phyloP scores from a whole-genome alignment of 1,140 invertebrate species.

The Sogatella furcifera region DNA sequence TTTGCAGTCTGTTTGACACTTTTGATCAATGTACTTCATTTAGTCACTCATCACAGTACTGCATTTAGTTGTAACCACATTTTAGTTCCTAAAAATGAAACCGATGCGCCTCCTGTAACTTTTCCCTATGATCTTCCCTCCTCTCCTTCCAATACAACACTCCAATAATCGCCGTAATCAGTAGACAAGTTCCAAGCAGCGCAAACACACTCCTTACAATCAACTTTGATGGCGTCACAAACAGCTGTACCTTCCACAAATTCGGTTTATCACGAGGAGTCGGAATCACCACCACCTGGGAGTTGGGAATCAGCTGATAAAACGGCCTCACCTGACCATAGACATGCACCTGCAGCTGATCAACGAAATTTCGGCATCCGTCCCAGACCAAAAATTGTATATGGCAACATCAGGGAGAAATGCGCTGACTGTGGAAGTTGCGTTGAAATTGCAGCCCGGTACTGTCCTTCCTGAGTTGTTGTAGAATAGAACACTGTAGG shows the following conservation, averaged over 20 bases:
- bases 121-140: conserved; percentile 81
- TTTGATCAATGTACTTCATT: background rate
- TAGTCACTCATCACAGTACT: background rate
- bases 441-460: conserved; percentile 59
- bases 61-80: conserved; percentile 13
- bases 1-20: too few species aligned
- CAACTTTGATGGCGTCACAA: conserved; percentile 90
- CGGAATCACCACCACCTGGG: conserved; percentile 92
- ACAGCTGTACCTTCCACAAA: conserved; percentile 86
- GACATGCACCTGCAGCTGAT: conserved; percentile 74
- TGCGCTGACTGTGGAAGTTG: conserved; percentile 90
- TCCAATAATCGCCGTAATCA: conserved; percentile 76
- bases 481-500: conserved; percentile 79
- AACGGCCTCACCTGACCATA: conserved; percentile 55
- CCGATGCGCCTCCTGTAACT: conserved; percentile 72
- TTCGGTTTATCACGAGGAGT: conserved; percentile 63
- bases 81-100: conserved; percentile 76
- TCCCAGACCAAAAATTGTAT: conserved; percentile 89
- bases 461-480: conserved; percentile 68
- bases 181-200: conserved; percentile 71
- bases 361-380: conserved; percentile 96
- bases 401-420: conserved; percentile 84
- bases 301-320: conserved; percentile 94
- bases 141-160: conserved; percentile 90
- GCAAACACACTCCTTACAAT: conserved; percentile 87